Percentiles rank a stretch among this genome's conserved stretches.
Conservation (phyloP, 2,797 vertebrate genomes). For the Vipera ursinii region DNA sequence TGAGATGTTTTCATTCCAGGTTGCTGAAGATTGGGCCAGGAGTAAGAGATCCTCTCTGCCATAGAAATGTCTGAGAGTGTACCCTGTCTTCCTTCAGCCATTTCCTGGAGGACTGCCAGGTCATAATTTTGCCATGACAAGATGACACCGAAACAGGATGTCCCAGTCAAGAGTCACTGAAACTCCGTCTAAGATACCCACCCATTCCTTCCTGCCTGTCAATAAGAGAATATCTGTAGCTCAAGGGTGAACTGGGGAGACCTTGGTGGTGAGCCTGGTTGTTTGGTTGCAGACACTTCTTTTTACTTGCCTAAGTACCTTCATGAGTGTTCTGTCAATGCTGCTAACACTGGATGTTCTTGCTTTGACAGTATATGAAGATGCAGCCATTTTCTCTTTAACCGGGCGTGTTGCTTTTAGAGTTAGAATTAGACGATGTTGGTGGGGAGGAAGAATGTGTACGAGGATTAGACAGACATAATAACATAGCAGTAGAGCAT, state of each 20-base stretch:
- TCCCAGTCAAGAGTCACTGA: neutral
- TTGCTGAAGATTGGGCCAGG: neutral
- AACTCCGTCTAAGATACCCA: neutral
- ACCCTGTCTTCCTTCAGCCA: neutral
- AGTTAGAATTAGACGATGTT: too few species aligned
- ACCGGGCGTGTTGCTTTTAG: too few species aligned
- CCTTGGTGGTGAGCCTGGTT: neutral
- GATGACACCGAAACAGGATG: neutral
- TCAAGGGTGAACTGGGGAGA: neutral
- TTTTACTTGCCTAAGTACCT: neutral
- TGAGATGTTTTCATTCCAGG: neutral
- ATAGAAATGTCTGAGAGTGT: neutral
- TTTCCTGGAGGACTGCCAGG: neutral
- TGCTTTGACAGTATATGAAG: too few species aligned
- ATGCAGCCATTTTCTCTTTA: too few species aligned
- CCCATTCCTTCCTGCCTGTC: neutral
- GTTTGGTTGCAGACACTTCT: neutral
- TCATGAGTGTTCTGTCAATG: neutral
- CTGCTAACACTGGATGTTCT: too few species aligned
- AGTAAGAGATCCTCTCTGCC: neutral
- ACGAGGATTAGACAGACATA: too few species aligned
- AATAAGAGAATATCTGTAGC: neutral
- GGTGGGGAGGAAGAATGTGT: too few species aligned
- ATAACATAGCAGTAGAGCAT: too few species aligned
- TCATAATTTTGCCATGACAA: neutral